phyloP scores from a whole-genome alignment of 2,888 invertebrate genomes.

The Melieria crassipennis region DNA sequence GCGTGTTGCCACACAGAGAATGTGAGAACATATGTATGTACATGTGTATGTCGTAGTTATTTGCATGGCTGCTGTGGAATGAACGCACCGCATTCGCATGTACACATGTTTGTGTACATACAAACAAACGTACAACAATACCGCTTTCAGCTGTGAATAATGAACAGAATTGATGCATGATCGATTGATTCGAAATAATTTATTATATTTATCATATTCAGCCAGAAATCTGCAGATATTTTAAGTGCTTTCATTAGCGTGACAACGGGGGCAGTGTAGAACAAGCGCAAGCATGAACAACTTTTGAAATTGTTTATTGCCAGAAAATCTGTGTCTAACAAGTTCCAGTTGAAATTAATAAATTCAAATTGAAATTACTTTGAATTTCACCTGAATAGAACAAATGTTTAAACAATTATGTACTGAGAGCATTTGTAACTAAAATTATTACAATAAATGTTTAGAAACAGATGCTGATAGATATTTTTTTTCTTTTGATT shows the following conservation, averaged over 20 bases:
- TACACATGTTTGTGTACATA: too few species aligned
- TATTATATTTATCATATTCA: conserved; percentile 7
- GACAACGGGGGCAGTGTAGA: background rate
- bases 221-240: background rate
- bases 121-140: too few species aligned
- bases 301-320: background rate
- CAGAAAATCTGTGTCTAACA: background rate
- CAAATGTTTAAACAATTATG: background rate
- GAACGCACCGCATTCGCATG: too few species aligned
- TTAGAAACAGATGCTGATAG: too few species aligned
- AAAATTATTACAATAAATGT: too few species aligned
- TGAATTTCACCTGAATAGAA: background rate
- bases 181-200: conserved; percentile 30
- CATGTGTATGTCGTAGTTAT: too few species aligned
- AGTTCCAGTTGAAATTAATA: background rate
- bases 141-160: background rate
- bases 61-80: too few species aligned
- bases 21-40: too few species aligned
- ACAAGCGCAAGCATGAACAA: background rate
- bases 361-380: background rate
- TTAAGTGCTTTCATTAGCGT: conserved; percentile 3
- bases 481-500: too few species aligned
- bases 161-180: conserved; percentile 23
- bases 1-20: conserved; percentile 15
- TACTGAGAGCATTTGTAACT: too few species aligned